Conservation (phyloP, 2,888 invertebrate genomes). For the Abscondita cerata region DNA sequence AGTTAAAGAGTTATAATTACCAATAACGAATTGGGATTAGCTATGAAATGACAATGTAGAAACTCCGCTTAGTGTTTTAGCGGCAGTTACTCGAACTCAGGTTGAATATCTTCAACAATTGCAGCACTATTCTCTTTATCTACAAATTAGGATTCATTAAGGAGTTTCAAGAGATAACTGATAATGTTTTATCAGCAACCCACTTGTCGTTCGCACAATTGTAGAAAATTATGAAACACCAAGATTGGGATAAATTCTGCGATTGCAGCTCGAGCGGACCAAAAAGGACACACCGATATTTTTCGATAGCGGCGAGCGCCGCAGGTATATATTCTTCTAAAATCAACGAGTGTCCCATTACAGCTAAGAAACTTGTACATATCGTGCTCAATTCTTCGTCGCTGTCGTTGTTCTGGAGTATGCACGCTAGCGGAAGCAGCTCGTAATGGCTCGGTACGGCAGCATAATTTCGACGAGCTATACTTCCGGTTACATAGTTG, state of each 20-base stretch:
- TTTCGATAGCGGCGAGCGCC: conserved; percentile 65
- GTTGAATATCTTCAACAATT: conserved; percentile 72
- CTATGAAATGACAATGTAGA: conserved; percentile 83
- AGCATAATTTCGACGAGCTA: conserved; percentile 50
- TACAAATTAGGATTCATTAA: conserved; percentile 57
- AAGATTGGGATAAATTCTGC: conserved; percentile 75
- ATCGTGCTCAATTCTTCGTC: conserved; percentile 78
- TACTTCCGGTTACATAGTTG: conserved; percentile 51
- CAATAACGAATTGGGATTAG: conserved; percentile 64
- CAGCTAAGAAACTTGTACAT: conserved; percentile 71
- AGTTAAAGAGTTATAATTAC: conserved; percentile 52
- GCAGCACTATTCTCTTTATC: conserved; percentile 67
- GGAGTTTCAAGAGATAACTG: neutral
- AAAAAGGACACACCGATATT: conserved; percentile 61
- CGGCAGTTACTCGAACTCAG: conserved; percentile 84
- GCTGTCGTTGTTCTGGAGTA: conserved; percentile 77
- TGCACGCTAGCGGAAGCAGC: conserved; percentile 70
- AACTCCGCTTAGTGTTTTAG: conserved; percentile 84
- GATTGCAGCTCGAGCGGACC: conserved; percentile 72
- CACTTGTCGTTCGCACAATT: conserved; percentile 61
- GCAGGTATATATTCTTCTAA: conserved; percentile 65
- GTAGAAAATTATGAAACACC: conserved; percentile 76
- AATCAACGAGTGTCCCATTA: conserved; percentile 71
- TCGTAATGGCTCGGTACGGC: conserved; percentile 65
- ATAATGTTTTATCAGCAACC: conserved; percentile 55